Base-by-base conservation (phyloP, 2,113 vertebrate species). In the Hipposideros armiger region DNA sequence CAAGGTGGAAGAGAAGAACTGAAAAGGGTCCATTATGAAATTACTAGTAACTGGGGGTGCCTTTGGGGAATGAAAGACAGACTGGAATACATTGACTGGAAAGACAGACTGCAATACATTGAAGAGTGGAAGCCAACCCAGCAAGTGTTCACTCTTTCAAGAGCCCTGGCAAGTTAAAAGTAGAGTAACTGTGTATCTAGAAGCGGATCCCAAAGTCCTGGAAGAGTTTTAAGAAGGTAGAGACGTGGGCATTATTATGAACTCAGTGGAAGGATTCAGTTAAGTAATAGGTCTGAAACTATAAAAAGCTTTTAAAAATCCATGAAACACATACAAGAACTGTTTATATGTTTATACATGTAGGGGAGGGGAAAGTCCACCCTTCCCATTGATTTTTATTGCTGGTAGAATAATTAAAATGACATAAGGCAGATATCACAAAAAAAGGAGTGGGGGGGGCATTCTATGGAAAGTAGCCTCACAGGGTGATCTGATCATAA, bases 201-300 rank as follows among this genome's bases (percentile, higher is more conserved):
- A 87, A 89, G 6, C 76, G 4, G 13, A 82, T n/a, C 15, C n/a
- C 32, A 67, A 96, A n/a, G 30, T 78, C 20, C 73, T 6, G 0
- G 3, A 47, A 54, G 60, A 72, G 24, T 32, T 82, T 62, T 54
- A 92, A 62, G n/a, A 87, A 5, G 45, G 94, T 64, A 81, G n/a
- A 67, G 28, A 83, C 10, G 56, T 76, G 40, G 60, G 13, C 26
- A 77, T 28, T 85, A 10, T 50, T 95, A 76, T n/a, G 47, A 76
- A 60, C 26, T 74, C 74, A 66, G 5, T 62, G n/a, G 42, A 83
- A 73, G 19, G 32, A 10, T 76, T 13, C 45, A 64, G 5, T 76
- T 90, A 77, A 91, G 3, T 30, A 84, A 77, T 36, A 87, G 19
- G 47, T 78, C 11, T 58, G 90, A 58, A 97, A 93, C 7, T 87